These are phyloP conservation scores for Mythimna albipuncta DNA, from an alignment of 2,888 invertebrate species.

Conservation along the genomic window DNA sequence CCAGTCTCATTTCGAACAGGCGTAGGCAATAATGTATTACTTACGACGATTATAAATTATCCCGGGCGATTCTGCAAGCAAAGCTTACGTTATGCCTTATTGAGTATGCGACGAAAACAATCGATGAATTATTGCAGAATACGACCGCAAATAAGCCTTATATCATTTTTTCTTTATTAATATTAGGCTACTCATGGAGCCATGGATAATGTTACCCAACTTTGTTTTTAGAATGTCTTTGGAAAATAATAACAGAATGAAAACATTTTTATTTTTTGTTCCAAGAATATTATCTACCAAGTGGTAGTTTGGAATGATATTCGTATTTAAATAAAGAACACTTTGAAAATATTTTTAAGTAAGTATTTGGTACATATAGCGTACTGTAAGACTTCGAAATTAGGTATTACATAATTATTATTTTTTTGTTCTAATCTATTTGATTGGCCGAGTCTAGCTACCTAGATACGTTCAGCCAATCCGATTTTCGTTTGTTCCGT, in stretches of 20 bases:
- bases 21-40: constrained; percentile 56
- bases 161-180: constrained; percentile 68
- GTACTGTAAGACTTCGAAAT: too few species aligned
- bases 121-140: constrained; percentile 78
- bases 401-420: too few species aligned
- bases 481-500: not conserved
- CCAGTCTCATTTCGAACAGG: constrained; percentile 22
- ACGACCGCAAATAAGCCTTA: constrained; percentile 72
- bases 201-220: constrained; percentile 47
- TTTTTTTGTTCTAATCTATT: not conserved
- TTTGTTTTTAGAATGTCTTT: constrained; percentile 48
- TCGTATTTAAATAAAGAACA: too few species aligned
- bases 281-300: not conserved
- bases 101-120: constrained; percentile 86
- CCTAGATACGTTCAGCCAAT: not conserved
- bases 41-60: constrained; percentile 64
- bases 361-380: too few species aligned
- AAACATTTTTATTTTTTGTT: not conserved
- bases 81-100: constrained; percentile 85
- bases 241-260: constrained; percentile 24
- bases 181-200: constrained; percentile 27
- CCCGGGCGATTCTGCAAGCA: constrained; percentile 73
- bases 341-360: too few species aligned
- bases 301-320: not conserved
- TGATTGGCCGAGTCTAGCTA: not conserved